Conservation (phyloP, 2,888 invertebrate species). For the Euclidia mi region DNA sequence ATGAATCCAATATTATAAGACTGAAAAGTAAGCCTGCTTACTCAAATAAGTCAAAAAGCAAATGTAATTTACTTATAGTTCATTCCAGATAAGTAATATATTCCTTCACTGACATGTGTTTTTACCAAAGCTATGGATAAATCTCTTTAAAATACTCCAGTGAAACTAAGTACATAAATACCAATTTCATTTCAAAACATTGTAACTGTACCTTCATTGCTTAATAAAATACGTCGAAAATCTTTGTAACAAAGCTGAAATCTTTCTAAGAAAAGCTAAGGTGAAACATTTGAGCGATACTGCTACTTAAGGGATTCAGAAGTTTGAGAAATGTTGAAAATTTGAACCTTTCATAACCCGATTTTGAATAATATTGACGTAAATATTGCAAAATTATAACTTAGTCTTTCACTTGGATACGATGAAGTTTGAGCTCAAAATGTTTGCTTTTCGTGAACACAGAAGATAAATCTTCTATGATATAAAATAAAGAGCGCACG, state of each 20-base stretch:
- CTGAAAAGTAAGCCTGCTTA: too few species aligned
- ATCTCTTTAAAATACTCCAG: too few species aligned
- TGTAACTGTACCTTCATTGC: slow-evolving; percentile 11
- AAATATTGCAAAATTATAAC: slow-evolving; percentile 22
- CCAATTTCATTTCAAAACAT: not conserved
- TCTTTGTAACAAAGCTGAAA: slow-evolving; percentile 15
- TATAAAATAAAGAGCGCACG: not conserved
- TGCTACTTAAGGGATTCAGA: slow-evolving; percentile 20
- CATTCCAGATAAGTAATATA: too few species aligned
- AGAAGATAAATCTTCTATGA: not conserved
- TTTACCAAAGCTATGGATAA: too few species aligned
- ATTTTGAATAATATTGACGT: slow-evolving; percentile 22
- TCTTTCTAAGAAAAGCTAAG: slow-evolving; percentile 14
- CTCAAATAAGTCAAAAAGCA: too few species aligned
- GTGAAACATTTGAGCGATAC: slow-evolving; percentile 19
- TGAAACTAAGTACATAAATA: not conserved
- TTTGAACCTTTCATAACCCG: slow-evolving; percentile 21
- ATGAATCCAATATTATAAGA: too few species aligned
- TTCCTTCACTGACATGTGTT: too few species aligned
- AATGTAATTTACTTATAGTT: too few species aligned
- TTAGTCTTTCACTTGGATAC: slow-evolving; percentile 11
- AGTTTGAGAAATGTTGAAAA: slow-evolving; percentile 18
- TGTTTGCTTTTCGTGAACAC: not conserved
- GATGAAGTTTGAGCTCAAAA: not conserved
- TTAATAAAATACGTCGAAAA: slow-evolving; percentile 15